These are phyloP conservation scores for Frieseomelitta varia DNA, from an alignment of 1,140 invertebrate genomes.

Conservation along the genomic window DNA sequence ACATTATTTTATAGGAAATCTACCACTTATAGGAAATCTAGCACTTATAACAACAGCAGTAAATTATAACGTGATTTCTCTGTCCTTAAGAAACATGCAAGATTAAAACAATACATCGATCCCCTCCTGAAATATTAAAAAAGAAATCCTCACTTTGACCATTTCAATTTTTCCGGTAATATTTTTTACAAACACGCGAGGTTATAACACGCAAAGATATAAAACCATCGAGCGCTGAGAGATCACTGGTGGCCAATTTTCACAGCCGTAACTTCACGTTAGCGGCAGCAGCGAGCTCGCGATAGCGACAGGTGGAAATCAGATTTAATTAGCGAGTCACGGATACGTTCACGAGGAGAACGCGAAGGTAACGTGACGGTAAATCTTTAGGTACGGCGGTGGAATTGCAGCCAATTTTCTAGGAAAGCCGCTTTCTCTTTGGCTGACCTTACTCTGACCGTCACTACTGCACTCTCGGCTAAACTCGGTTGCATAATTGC, in stretches of 20 bases:
- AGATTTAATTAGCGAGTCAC: neutral
- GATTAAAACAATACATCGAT: no score
- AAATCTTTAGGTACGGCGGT: neutral
- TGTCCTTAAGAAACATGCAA: no score
- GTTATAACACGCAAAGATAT: neutral
- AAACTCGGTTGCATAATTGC: conserved; percentile 11
- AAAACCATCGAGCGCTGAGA: neutral
- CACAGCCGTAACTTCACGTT: neutral
- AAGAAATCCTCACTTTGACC: neutral
- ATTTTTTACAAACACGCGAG: neutral
- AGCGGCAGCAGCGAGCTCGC: neutral
- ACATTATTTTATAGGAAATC: neutral
- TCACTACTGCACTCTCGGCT: conserved; percentile 38
- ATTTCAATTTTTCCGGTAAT: neutral
- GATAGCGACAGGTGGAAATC: neutral
- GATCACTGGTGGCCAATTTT: neutral
- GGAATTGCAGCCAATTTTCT: conserved; percentile 33
- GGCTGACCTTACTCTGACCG: conserved; percentile 13
- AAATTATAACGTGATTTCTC: neutral
- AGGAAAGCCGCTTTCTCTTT: neutral
- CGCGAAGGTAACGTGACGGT: neutral
- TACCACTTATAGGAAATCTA: no score
- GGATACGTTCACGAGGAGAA: neutral
- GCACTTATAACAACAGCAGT: no score
- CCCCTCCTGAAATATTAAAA: no score